Percentiles rank a stretch among this genome's conserved stretches.
These are phyloP conservation scores for Heloderma charlesbogerti DNA, from an alignment of 2,113 vertebrate species.

Conservation along the genomic window DNA sequence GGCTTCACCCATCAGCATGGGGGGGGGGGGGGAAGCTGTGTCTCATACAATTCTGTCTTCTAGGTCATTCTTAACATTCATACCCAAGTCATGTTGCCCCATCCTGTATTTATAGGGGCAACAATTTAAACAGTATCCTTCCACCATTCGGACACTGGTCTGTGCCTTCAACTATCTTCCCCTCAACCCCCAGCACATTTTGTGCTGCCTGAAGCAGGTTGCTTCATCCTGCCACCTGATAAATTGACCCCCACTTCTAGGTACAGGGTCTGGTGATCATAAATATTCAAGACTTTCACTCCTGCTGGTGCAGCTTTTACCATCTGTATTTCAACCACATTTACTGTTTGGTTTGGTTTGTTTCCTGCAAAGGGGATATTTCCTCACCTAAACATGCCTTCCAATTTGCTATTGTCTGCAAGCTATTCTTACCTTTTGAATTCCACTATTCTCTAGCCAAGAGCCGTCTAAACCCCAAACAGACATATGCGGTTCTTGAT, in stretches of 20 bases:
- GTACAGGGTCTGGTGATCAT: background rate
- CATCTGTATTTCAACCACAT: background rate
- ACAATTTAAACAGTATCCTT: background rate
- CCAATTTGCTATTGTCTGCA: background rate
- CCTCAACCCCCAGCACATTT: background rate
- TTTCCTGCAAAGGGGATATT: background rate
- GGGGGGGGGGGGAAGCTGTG: background rate
- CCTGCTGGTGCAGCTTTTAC: background rate
- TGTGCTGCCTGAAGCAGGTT: background rate
- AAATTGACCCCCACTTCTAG: background rate
- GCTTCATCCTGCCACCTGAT: too few relatives aligned
- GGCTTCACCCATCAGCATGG: background rate
- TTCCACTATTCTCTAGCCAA: background rate
- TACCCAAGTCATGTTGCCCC: background rate
- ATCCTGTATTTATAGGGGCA: background rate
- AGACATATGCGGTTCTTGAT: background rate
- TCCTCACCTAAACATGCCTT: background rate
- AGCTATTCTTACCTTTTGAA: background rate
- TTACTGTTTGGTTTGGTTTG: background rate
- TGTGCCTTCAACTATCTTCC: background rate
- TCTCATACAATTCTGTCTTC: background rate
- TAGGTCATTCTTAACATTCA: background rate
- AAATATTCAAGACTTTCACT: background rate
- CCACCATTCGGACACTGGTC: background rate
- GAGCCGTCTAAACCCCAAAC: background rate